Conservation (phyloP, 2,888 invertebrate genomes). For the Nomada flava region DNA sequence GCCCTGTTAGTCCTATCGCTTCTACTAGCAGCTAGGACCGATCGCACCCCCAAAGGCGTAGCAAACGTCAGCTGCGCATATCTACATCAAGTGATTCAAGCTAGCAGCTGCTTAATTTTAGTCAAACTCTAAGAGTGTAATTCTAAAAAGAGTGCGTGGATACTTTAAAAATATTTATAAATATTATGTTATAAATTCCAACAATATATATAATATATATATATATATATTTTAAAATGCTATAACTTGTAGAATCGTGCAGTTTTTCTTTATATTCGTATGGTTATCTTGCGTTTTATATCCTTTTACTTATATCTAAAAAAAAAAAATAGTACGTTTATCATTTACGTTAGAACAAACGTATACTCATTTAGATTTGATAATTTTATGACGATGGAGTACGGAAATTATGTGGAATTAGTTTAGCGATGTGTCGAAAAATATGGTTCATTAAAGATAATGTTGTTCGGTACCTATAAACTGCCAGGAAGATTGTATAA, state of each 20-base stretch:
- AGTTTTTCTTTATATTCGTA: conserved; percentile 22
- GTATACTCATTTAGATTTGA: conserved; percentile 11
- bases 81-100: conserved; percentile 82
- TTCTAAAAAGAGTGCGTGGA: conserved; percentile 74
- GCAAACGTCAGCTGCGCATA: conserved; percentile 82
- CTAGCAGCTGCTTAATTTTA: conserved; percentile 82
- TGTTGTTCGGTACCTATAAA: conserved; percentile 60
- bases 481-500: conserved; percentile 72
- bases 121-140: conserved; percentile 79
- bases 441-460: conserved; percentile 46
- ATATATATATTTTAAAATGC: conserved; percentile 12
- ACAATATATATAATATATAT: neutral
- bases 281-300: neutral
- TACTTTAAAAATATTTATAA: conserved; percentile 54
- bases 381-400: conserved; percentile 6
- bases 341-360: conserved; percentile 29
- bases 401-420: conserved; percentile 7
- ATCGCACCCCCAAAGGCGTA: conserved; percentile 85
- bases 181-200: conserved; percentile 24
- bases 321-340: conserved; percentile 8
- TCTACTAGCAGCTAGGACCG: conserved; percentile 97
- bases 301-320: neutral
- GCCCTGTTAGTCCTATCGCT: conserved; percentile 93
- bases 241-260: conserved; percentile 21
- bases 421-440: conserved; percentile 22